Conservation (phyloP, 1,140 invertebrate genomes). For the Cydia fagiglandana region DNA sequence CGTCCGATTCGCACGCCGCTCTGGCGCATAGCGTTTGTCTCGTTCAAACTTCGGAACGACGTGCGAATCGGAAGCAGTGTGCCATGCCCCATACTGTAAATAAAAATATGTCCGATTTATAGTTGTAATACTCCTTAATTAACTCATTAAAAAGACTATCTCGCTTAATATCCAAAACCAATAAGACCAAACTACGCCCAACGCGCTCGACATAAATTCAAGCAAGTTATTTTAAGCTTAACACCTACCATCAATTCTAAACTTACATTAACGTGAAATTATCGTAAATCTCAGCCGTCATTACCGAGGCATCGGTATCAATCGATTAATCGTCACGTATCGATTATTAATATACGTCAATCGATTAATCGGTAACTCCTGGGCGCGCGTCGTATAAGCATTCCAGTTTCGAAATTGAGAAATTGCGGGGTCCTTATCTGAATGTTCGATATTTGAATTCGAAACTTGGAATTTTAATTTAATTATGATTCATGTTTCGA, state of each 20-base stretch:
- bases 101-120: neutral
- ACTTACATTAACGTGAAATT: conserved; percentile 45
- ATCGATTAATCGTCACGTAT: conserved; percentile 46
- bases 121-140: neutral
- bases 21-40: no score
- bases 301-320: conserved; percentile 40
- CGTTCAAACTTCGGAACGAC: no score
- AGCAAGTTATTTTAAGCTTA: conserved; percentile 21
- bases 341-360: conserved; percentile 43
- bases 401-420: conserved; percentile 36
- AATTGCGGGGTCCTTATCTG: conserved; percentile 9
- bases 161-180: neutral
- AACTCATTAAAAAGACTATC: neutral
- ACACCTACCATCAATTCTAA: conserved; percentile 11
- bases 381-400: conserved; percentile 23
- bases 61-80: no score
- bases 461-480: conserved; percentile 6
- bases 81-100: neutral
- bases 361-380: conserved; percentile 23
- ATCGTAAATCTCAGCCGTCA: conserved; percentile 58
- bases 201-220: conserved; percentile 16
- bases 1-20: no score
- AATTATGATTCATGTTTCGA: conserved; percentile 12
- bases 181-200: neutral
- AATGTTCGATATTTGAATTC: conserved; percentile 1